phyloP scores from a whole-genome alignment of 2,888 invertebrate genomes.

The Hirtodrosophila duncani region DNA sequence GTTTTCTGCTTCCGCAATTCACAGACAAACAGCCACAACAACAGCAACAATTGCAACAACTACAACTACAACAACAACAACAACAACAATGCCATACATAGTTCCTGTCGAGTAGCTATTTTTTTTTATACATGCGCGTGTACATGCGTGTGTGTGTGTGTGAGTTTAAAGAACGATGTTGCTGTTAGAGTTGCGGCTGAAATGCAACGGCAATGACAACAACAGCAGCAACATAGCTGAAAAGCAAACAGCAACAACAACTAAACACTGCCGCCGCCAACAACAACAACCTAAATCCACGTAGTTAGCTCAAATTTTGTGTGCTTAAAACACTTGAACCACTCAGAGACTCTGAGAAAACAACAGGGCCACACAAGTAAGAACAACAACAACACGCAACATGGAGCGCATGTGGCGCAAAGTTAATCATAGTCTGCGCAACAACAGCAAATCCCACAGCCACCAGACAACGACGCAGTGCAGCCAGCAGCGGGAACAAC shows the following conservation, averaged over 20 bases:
- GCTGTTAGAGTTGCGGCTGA: constrained; percentile 23
- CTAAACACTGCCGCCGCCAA: constrained; percentile 49
- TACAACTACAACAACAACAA: constrained; percentile 29
- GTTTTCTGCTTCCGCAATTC: constrained; percentile 48
- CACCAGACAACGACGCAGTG: too few relatives aligned
- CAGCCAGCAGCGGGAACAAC: constrained; percentile 4
- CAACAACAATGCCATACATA: constrained; percentile 62
- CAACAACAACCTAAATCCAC: constrained; percentile 17
- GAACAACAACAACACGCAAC: background rate
- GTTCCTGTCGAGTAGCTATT: constrained; percentile 65
- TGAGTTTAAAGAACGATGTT: constrained; percentile 24
- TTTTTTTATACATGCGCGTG: constrained; percentile 25
- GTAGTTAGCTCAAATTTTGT: constrained; percentile 42
- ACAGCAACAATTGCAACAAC: constrained; percentile 29
- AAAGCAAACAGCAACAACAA: constrained; percentile 18
- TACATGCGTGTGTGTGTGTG: constrained; percentile 13
- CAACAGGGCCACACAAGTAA: background rate
- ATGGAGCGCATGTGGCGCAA: constrained; percentile 79
- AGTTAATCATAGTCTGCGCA: constrained; percentile 78
- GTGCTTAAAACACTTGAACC: constrained; percentile 9
- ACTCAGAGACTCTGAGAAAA: too few relatives aligned
- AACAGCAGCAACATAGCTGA: constrained; percentile 6
- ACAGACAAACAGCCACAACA: constrained; percentile 37
- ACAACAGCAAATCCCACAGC: constrained; percentile 37
- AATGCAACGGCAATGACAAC: constrained; percentile 15